Evolutionary conservation across 2,797 vertebrate species (phyloP).

Genomic region (Scolopax rusticola): DNA sequence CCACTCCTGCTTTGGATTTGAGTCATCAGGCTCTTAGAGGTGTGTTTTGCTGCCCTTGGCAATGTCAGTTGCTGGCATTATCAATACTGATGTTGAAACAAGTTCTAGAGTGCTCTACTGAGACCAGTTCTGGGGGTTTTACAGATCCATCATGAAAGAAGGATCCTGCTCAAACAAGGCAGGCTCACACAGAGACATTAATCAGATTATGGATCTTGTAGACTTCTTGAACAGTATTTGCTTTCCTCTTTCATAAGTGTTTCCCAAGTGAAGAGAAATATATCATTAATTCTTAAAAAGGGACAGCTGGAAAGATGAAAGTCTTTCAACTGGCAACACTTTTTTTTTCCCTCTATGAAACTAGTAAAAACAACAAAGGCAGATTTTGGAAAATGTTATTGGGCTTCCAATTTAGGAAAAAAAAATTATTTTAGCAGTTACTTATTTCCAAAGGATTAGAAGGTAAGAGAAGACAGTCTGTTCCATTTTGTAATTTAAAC

Average conservation of each 20-base stretch:
- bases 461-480: not conserved
- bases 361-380: not conserved
- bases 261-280: not conserved
- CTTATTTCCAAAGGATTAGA: constrained; percentile 7
- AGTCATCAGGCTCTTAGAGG: not conserved
- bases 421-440: constrained; percentile 28
- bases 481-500: not conserved
- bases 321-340: not conserved
- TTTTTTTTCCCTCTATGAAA: not conserved
- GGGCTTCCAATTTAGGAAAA: not conserved
- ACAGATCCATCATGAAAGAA: not conserved
- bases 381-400: constrained; percentile 6
- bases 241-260: not conserved
- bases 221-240: not conserved
- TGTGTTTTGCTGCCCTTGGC: not conserved
- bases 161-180: not conserved
- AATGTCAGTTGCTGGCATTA: not conserved
- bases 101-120: not conserved
- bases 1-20: not conserved
- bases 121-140: not conserved
- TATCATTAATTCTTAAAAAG: not conserved
- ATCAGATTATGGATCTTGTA: not conserved
- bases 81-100: not conserved
- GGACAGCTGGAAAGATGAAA: not conserved
- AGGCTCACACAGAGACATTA: not conserved